Conservation (phyloP, 2,113 vertebrate genomes). For the Calypte anna region DNA sequence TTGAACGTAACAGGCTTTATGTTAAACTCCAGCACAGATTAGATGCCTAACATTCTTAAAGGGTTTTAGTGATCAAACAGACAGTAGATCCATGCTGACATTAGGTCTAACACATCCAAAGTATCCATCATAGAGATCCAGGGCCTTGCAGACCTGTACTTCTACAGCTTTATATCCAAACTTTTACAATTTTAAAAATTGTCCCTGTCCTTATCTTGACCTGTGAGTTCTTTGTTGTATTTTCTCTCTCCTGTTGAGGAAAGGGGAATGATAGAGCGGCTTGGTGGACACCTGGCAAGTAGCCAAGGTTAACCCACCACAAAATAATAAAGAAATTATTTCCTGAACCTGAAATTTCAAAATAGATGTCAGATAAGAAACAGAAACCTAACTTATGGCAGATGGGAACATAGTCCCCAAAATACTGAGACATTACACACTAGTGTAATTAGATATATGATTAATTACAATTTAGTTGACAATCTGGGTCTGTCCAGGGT, state of each 20-base stretch:
- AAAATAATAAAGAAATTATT: background rate
- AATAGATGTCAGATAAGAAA: background rate
- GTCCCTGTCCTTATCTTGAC: background rate
- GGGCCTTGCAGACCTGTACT: background rate
- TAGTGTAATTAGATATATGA: background rate
- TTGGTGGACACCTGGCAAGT: background rate
- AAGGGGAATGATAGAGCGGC: background rate
- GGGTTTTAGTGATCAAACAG: conserved; percentile 53
- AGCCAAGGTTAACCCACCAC: background rate
- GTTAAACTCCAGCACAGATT: conserved; percentile 35
- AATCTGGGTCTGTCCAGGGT: background rate
- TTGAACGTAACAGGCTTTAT: conserved; percentile 61
- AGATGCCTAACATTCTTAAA: conserved; percentile 53
- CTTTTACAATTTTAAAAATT: background rate
- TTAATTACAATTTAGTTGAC: background rate
- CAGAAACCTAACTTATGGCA: background rate
- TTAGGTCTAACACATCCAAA: background rate
- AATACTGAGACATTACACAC: background rate
- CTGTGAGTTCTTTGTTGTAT: background rate
- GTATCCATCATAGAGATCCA: background rate
- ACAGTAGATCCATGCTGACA: background rate
- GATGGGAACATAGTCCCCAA: background rate
- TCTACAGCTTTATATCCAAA: background rate
- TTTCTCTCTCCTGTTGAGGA: background rate
- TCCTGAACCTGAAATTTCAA: background rate